phyloP scores from a whole-genome alignment of 2,888 invertebrate species.

The Cremastobaeus sp. region DNA sequence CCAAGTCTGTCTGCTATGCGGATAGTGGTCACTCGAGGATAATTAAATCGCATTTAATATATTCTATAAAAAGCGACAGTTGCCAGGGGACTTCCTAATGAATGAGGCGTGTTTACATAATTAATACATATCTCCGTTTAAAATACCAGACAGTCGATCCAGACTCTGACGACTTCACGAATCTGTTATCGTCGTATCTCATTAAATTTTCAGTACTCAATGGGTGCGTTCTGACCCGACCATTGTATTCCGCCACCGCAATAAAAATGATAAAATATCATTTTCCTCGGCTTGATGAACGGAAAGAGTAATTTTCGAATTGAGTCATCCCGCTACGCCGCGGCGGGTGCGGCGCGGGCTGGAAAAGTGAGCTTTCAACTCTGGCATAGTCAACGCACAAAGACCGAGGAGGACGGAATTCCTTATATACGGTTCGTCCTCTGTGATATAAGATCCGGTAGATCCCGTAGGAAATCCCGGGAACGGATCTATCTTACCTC shows the following conservation, averaged over 20 bases:
- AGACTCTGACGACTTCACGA: constrained; percentile 36
- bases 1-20: constrained; percentile 12
- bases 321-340: constrained; percentile 52
- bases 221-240: constrained; percentile 1
- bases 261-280: neutral
- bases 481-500: constrained; percentile 79
- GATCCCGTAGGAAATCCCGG: constrained; percentile 79
- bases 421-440: constrained; percentile 77
- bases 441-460: constrained; percentile 77
- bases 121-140: constrained; percentile 63
- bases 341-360: too few species aligned
- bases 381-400: too few species aligned
- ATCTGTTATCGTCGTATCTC: constrained; percentile 44
- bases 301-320: constrained; percentile 33
- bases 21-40: constrained; percentile 46
- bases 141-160: constrained; percentile 51
- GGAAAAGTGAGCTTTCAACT: too few species aligned
- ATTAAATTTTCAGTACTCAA: constrained; percentile 38
- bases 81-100: constrained; percentile 56
- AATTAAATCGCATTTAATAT: constrained; percentile 63
- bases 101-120: constrained; percentile 65
- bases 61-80: constrained; percentile 62
- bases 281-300: neutral
- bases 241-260: neutral
- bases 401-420: constrained; percentile 67